Evolutionary conservation across 92 coral and sea anemone genomes (phyloP), one percentile per base, ranked within the genome.

Genomic region (Anthopleura xanthogrammica): DNA sequence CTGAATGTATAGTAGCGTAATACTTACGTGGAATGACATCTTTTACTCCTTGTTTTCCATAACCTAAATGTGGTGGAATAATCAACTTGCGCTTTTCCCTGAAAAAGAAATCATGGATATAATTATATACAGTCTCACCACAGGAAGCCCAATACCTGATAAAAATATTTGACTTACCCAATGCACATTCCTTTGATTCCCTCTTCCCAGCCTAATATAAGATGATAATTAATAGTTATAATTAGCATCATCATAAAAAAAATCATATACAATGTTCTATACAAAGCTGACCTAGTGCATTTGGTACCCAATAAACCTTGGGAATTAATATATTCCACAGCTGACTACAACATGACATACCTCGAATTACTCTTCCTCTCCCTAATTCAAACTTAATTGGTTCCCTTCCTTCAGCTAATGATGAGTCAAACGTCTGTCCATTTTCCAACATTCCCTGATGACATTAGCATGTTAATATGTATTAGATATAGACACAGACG

Each of bases 101-200:
- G 83, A 24, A 80, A 14, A 54, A 54, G 16, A 54, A 54, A 11
- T 2, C 58, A 8, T 54, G 2, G 0, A 54, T 54, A 54, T 54
- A 13, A 14, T 54, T 54, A 54, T 54, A 8, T 8, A 46, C 50
- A 11, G 58, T 54, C 58, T 54, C 11, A 54, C 58, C 72, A 64
- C 14, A 64, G 24, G 72, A 17, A n/a, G 22, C 72, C 72, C 24
- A 64, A 64, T 22, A 23, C 72, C 36, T 64, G 72, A 7, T 64
- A 19, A 3, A 5, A 13, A 10, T 16, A 1, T 12, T 4, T 9
- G 43, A 60, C 94, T 80, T 78, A 96, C 99, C 99, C 99, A 2
- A 96, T 65, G 83, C 99, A 96, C 98, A 96, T 96, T 78, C 99
- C 99, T 77, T 88, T 88, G 62, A 96, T 94, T 52, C 99, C 99